Evolutionary conservation across 1,140 invertebrate species (phyloP), one percentile per base, ranked within the genome.

Genomic region (Dendroctonus ponderosae): DNA sequence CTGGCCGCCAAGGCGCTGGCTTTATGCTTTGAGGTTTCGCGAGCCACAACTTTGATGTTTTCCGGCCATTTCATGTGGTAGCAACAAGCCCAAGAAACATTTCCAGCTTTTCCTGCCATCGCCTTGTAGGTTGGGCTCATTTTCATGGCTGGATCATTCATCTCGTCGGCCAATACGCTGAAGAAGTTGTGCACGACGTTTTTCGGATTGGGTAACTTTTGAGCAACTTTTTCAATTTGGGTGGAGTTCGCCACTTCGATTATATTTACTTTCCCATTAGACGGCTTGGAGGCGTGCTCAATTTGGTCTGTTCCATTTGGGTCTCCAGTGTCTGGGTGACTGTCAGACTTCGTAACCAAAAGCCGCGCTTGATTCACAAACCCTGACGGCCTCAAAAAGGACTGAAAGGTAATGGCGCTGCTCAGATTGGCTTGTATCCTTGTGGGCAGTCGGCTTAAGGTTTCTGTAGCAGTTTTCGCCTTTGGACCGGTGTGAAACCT

Each of bases 1-100:
- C 71, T 37, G 37, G 73, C 72, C 8, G 76, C 75, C 65, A 75
- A 74, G 11, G 60, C 65, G 3, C 74, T 73, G 2, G 79, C 77
- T n/a, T 73, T 51, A 50, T 72, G 69, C 67, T 80, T 79, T 14
- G 72, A 73, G 11, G 40, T n/a, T 11, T 58, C 73, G 42, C 41
- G 56, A 38, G 64, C 65, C 7, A 56, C 43, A 62, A 79, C 71
- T 65, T 71, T 71, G 9, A 69, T 52, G 37, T 61, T 14, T 54
- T 68, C 65, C 11, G 77, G 77, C 77, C 77, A 79, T 65, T 73
- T 72, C 50, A 78, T 14, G 51, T 71, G 57, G 59, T 77, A 77
- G 7, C 63, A 74, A 61, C 76, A 78, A 40, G 53, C 58, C 76
- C 77, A 79, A 39, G 46, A 37, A 15, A 48, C 5, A 11, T 46